Base-by-base conservation (phyloP, 2,888 invertebrate species). In the Aelia acuminata region DNA sequence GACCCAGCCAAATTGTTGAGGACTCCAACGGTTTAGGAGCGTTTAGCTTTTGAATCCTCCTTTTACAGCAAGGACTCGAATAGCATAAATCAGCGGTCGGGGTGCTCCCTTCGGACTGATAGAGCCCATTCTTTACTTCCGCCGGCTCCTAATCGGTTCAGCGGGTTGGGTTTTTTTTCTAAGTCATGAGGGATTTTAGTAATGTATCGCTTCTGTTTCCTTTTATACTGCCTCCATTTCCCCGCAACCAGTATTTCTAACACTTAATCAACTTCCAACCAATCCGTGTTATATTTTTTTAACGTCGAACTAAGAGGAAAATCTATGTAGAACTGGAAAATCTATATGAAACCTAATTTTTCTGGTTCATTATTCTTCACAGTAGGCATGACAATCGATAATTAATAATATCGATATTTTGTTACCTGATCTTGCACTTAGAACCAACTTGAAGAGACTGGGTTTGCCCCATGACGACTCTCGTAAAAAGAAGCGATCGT, bases 171-270 rank as follows among this genome's bases (percentile, higher is more conserved):
- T 57, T 53, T 53, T 53, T 70, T 70, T 70, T 70, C 4, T 70
- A 70, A 70, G 35, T 70, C 63, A 70, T 18, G 20, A 8, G 63
- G 63, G 63, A 70, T 70, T 70, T 70, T 70, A 18, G 63, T 35
- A 70, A 70, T 35, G 63, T 18, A 70, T 70, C 63, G 63, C 35
- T 70, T 35, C 63, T 35, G 63, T 70, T 70, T 35, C 63, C 63
- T 70, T 70, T 4, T 70, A 31, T 70, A 70, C 13, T 18, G 35
- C 31, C 22, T 70, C 35, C 18, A 7, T 70, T n/a, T 35, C 7
- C 5, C 0, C 26, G 13, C 4, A 18, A 70, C 35, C 18, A 26
- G 13, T 26, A 35, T 70, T 18, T 35, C 18, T 26, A 26, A 3
- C 26, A 15, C n/a, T 57, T 15, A 26, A 57, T 13, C 3, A 57